Evolutionary conservation across 1,140 invertebrate species (phyloP).

Genomic region (Ptiloglossa arizonensis): DNA sequence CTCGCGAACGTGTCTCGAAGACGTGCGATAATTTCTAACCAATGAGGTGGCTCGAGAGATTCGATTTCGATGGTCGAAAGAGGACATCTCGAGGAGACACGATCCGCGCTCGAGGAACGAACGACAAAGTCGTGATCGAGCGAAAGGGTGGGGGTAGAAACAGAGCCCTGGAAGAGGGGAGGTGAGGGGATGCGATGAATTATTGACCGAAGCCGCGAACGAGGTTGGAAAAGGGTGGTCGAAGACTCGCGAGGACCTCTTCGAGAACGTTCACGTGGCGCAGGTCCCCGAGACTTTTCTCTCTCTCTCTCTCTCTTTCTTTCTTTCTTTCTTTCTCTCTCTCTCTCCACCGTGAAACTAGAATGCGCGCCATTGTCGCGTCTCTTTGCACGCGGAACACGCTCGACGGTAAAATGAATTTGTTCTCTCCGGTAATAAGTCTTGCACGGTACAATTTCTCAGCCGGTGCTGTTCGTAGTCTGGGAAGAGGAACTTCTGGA

Average conservation of each 20-base stretch:
- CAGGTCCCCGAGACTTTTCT: conserved; percentile 21
- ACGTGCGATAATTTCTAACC: conserved; percentile 32
- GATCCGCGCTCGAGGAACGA: neutral
- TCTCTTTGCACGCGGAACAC: neutral
- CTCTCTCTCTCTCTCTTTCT: neutral
- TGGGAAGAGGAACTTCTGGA: too few relatives aligned
- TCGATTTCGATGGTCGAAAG: conserved; percentile 43
- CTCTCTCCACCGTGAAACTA: too few relatives aligned
- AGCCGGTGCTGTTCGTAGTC: too few relatives aligned
- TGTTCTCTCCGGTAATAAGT: too few relatives aligned
- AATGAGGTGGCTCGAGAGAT: conserved; percentile 33
- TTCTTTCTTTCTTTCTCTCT: too few relatives aligned
- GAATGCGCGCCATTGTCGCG: conserved; percentile 5
- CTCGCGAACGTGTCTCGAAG: neutral
- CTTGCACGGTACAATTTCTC: too few relatives aligned
- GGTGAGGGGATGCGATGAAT: conserved; percentile 34
- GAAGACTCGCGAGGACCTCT: conserved; percentile 30
- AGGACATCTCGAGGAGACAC: neutral
- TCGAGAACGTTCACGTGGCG: conserved; percentile 37
- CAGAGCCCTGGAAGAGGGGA: neutral
- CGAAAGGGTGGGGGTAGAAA: conserved; percentile 12
- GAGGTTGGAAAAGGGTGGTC: conserved; percentile 24
- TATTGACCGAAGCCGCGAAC: conserved; percentile 50
- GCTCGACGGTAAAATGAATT: conserved; percentile 16
- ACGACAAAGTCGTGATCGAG: conserved; percentile 1